Percentiles rank a stretch among this genome's conserved stretches.
Evolutionary conservation across 2,888 invertebrate genomes (phyloP).

Genomic region (Lathronympha strigana): DNA sequence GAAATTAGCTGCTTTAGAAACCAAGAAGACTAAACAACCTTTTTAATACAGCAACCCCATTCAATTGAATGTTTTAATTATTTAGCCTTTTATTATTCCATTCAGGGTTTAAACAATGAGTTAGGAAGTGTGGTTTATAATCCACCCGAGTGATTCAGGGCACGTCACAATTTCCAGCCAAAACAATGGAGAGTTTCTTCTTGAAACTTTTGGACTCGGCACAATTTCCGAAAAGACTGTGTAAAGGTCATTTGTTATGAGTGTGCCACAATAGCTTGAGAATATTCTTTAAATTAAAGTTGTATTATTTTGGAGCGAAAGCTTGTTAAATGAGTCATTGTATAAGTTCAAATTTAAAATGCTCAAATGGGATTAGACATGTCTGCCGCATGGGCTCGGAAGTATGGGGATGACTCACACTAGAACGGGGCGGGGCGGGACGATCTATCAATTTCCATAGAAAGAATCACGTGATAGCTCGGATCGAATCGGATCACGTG

Average conservation of each 20-base stretch:
- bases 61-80: constrained; percentile 24
- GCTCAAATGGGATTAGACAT: too few relatives aligned
- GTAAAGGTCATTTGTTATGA: neutral
- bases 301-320: too few relatives aligned
- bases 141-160: constrained; percentile 54
- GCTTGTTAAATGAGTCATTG: too few relatives aligned
- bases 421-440: too few relatives aligned
- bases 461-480: too few relatives aligned
- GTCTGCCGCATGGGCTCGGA: too few relatives aligned
- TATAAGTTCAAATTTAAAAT: too few relatives aligned
- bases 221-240: constrained; percentile 9
- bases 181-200: constrained; percentile 53
- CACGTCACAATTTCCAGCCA: constrained; percentile 60
- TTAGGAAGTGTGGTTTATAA: constrained; percentile 23
- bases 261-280: neutral
- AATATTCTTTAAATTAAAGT: neutral
- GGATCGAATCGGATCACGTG: too few relatives aligned
- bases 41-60: constrained; percentile 4
- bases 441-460: too few relatives aligned
- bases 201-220: constrained; percentile 17
- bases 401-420: too few relatives aligned
- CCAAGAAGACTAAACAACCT: neutral
- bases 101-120: constrained; percentile 29
- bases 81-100: constrained; percentile 28
- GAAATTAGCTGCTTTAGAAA: too few relatives aligned